phyloP scores from a whole-genome alignment of 2,888 invertebrate species.

The Tillus elongatus region DNA sequence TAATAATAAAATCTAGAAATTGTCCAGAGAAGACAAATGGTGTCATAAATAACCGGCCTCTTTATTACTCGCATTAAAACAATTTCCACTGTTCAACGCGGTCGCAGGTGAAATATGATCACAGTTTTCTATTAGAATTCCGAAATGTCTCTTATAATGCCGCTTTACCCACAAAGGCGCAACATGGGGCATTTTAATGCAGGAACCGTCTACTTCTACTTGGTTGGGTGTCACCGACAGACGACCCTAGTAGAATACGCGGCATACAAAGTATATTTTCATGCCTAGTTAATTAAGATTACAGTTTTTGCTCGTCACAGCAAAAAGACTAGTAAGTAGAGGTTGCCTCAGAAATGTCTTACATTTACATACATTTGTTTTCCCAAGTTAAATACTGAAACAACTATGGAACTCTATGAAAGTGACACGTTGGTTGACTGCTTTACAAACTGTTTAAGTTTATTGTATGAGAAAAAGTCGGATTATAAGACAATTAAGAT shows the following conservation, averaged over 20 bases:
- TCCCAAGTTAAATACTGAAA: too few relatives aligned
- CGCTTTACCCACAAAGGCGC: constrained; percentile 26
- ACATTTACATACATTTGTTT: too few relatives aligned
- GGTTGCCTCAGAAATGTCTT: too few relatives aligned
- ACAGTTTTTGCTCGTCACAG: constrained; percentile 1
- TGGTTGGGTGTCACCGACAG: constrained; percentile 23
- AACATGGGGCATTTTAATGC: constrained; percentile 31
- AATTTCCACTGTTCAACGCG: constrained; percentile 36
- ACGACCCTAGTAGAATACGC: constrained; percentile 17
- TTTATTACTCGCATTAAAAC: constrained; percentile 38
- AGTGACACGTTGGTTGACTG: too few relatives aligned
- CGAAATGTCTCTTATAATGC: constrained; percentile 31
- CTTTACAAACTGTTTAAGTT: too few relatives aligned
- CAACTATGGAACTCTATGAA: too few relatives aligned
- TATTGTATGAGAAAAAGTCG: too few relatives aligned
- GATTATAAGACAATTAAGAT: too few relatives aligned
- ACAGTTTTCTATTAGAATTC: constrained; percentile 37
- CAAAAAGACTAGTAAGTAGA: too few relatives aligned
- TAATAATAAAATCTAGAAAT: constrained; percentile 12
- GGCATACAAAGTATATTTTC: constrained; percentile 24
- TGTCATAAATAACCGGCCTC: constrained; percentile 32
- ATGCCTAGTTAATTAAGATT: constrained; percentile 21
- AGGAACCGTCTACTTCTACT: constrained; percentile 19
- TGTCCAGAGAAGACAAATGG: constrained; percentile 25
- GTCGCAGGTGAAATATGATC: constrained; percentile 35